These are phyloP conservation scores for Diabrotica virgifera DNA, from an alignment of 1,140 invertebrate genomes.

Conservation along the genomic window DNA sequence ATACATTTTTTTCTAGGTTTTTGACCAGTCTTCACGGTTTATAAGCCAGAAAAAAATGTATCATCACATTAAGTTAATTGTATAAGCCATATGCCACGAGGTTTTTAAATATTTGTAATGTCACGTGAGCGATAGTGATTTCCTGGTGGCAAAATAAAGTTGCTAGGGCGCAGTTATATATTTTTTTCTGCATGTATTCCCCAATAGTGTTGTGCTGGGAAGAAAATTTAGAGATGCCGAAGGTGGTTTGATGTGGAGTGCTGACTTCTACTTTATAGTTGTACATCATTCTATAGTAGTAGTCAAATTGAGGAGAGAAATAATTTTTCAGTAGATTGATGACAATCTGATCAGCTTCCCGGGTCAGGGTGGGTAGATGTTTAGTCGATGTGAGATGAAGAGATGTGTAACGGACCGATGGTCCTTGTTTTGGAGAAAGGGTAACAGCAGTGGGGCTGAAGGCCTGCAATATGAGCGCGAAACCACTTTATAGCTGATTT, in stretches of 20 bases:
- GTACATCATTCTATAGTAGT: background rate
- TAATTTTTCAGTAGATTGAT: background rate
- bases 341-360: background rate
- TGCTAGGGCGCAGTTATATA: too few relatives aligned
- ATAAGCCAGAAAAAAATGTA: too few relatives aligned
- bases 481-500: constrained; percentile 42
- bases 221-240: background rate
- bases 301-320: background rate
- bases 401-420: constrained; percentile 24
- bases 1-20: too few relatives aligned
- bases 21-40: too few relatives aligned
- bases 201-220: background rate
- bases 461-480: constrained; percentile 49
- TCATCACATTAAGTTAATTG: too few relatives aligned
- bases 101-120: too few relatives aligned
- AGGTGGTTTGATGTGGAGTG: background rate
- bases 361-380: constrained; percentile 7
- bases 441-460: constrained; percentile 35
- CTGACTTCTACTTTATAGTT: background rate
- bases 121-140: too few relatives aligned
- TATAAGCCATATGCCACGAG: too few relatives aligned
- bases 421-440: constrained; percentile 42
- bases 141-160: too few relatives aligned
- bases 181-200: background rate
- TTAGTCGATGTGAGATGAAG: constrained; percentile 15